A percentile compares a stretch with the other conserved stretches of the same genome.
Conservation (phyloP, 2,113 vertebrate genomes). For the Emydura subglobosa region DNA sequence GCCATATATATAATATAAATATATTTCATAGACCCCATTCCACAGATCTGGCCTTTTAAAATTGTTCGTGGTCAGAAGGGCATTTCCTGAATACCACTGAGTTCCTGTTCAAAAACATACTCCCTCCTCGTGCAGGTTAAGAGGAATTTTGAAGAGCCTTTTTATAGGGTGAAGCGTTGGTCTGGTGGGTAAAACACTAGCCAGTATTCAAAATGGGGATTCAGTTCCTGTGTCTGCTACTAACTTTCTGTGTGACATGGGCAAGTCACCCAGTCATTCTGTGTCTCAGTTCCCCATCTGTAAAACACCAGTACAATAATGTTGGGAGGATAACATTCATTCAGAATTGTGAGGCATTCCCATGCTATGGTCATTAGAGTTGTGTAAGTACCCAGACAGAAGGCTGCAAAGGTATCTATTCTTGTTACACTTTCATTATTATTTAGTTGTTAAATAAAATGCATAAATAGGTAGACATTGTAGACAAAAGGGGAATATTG, state of each 20-base stretch:
- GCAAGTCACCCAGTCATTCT: not conserved
- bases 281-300: not conserved
- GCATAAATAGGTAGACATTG: not conserved
- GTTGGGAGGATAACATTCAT: not conserved
- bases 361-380: not conserved
- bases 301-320: not conserved
- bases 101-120: not conserved
- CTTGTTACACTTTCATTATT: not conserved
- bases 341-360: fast-evolving
- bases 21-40: not conserved
- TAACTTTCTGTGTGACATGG: not conserved
- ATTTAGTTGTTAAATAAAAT: not conserved
- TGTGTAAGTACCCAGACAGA: not conserved
- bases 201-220: fast-evolving
- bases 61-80: not conserved
- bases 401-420: not conserved
- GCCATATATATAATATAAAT: not conserved
- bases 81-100: not conserved
- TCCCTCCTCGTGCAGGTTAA: not conserved
- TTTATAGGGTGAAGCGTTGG: not conserved
- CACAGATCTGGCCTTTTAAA: not conserved
- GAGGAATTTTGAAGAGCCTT: not conserved
- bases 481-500: not conserved
- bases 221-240: not conserved
- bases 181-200: not conserved